Conservation (phyloP, 2,888 invertebrate genomes). For the Aspidapion aeneum region DNA sequence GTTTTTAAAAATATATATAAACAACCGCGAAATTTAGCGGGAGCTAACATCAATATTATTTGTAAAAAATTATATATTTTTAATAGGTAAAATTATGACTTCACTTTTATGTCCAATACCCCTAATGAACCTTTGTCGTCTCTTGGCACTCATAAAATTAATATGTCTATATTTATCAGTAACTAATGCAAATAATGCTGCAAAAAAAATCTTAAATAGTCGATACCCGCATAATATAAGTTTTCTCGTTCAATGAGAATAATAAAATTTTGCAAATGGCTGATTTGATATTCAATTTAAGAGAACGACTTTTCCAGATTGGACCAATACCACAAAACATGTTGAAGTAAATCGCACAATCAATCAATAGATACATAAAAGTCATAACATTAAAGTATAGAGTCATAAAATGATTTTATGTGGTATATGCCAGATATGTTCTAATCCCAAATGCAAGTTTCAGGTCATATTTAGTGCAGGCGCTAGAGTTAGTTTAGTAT, state of each 20-base stretch:
- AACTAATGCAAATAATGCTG: no score
- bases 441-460: background rate
- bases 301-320: background rate
- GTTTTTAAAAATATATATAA: no score
- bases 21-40: no score
- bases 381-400: background rate
- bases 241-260: background rate
- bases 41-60: no score
- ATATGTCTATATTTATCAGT: no score
- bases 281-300: background rate
- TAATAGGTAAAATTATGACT: no score
- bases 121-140: no score
- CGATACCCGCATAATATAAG: background rate
- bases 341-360: background rate
- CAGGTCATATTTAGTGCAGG: background rate
- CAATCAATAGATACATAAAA: background rate
- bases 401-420: background rate
- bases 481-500: no score
- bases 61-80: no score
- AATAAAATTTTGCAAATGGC: background rate
- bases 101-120: no score
- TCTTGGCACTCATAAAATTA: no score
- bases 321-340: background rate
- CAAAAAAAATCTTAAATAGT: no score
- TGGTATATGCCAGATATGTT: background rate